Evolutionary conservation across 92 coral and sea anemone genomes (phyloP), one percentile per base, ranked within the genome.

Genomic region (Porites evermanni): DNA sequence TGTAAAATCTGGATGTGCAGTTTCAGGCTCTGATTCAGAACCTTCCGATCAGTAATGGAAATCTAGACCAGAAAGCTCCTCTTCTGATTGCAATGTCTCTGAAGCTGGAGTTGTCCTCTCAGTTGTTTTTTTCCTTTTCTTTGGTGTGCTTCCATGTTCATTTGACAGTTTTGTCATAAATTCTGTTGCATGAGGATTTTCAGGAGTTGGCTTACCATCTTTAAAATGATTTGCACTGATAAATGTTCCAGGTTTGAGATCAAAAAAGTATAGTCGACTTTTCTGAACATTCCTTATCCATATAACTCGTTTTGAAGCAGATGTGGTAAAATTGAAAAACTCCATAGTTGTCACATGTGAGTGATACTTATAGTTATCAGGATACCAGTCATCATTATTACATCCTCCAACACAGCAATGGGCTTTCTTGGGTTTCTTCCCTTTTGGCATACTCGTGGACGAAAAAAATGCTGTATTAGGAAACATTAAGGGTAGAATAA

Each of bases 171-270:
- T 29, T 72, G 88, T 83, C 78, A 72, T 50, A 38, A 83, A 83
- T 53, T 54, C 67, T 32, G 88, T 83, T 63, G 88, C 72, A 61
- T 83, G 78, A 72, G 80, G 81, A 16, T 83, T 58, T 83, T 59
- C 58, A 8, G 79, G 72, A 74, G 79, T 83, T 29, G 73, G 80
- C 64, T 72, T 70, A 24, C 88, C 88, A 83, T 83, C 81, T 72
- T 72, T 73, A 60, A 83, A 83, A 63, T 83, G 81, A 83, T 83
- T 83, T 83, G 52, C 88, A 11, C 81, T 73, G 52, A 83, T 59
- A 56, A 83, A 26, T 83, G 67, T 83, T 83, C 87, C 87, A 82
- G 78, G 76, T 73, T 74, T 74, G 60, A 70, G 78, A 78, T 78
- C 69, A 82, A 18, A 66, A 68, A 83, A 24, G 75, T 83, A 60